These are phyloP conservation scores for Pampus argenteus DNA, from an alignment of 2,797 vertebrate species.

Conservation along the genomic window DNA sequence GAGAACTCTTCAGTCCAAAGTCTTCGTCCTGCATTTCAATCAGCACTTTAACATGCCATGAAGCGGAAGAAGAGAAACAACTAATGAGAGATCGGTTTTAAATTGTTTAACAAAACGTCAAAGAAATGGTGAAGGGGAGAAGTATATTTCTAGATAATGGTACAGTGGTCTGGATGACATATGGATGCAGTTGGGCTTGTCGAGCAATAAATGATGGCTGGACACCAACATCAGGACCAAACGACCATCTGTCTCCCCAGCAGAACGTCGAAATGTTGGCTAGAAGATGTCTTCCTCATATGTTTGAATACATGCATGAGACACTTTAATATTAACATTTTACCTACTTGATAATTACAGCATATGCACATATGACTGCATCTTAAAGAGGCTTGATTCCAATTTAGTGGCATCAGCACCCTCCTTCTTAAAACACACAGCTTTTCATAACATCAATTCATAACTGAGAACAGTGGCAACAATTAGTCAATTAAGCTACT, in stretches of 20 bases:
- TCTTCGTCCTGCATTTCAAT: slow-evolving; percentile 88
- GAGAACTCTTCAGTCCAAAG: slow-evolving; percentile 82
- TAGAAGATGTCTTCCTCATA: slow-evolving; percentile 15
- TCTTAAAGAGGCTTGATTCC: slow-evolving; percentile 16
- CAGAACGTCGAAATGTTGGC: slow-evolving; percentile 5
- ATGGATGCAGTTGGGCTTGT: slow-evolving; percentile 58
- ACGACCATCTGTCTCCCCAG: slow-evolving; percentile 13
- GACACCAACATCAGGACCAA: slow-evolving; percentile 31
- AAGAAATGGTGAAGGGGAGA: slow-evolving; percentile 65
- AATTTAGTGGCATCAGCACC: slow-evolving; percentile 29
- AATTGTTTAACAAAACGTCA: slow-evolving; percentile 70
- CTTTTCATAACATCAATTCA: slow-evolving; percentile 4
- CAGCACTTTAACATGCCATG: slow-evolving; percentile 85
- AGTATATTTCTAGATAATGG: slow-evolving; percentile 60
- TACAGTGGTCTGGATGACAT: slow-evolving; percentile 58
- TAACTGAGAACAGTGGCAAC: background rate
- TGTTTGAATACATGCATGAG: slow-evolving; percentile 9
- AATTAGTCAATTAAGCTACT: background rate
- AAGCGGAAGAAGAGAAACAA: slow-evolving; percentile 80
- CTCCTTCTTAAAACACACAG: slow-evolving; percentile 28
- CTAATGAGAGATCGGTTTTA: slow-evolving; percentile 75
- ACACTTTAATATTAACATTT: slow-evolving; percentile 1
- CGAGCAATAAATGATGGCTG: slow-evolving; percentile 29
- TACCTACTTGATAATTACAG: slow-evolving; percentile 4
- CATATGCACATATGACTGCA: slow-evolving; percentile 18